phyloP scores from a whole-genome alignment of 1,140 invertebrate genomes.

The Papilio dardanus region DNA sequence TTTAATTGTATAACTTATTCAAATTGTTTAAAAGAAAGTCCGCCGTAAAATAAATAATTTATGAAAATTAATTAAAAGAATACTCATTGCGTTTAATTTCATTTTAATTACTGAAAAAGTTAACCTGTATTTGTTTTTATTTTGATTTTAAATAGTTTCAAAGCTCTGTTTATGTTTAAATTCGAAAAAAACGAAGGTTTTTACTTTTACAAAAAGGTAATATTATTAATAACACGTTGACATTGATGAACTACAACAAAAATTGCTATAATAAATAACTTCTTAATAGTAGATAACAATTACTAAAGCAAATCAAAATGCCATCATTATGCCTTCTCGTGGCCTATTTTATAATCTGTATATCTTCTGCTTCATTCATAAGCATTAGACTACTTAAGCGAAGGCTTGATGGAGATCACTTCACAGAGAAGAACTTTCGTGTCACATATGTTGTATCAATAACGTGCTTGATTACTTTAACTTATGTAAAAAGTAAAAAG shows the following conservation, averaged over 20 bases:
- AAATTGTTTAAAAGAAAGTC: conserved; percentile 6
- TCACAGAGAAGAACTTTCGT: not conserved
- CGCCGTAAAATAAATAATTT: not conserved
- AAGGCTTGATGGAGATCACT: not conserved
- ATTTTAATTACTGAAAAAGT: no score
- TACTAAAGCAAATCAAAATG: not conserved
- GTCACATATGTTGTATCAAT: not conserved
- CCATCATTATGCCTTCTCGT: not conserved
- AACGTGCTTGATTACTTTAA: no score
- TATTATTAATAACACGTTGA: no score
- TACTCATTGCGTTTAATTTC: not conserved
- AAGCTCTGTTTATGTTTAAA: no score
- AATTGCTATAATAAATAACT: not conserved
- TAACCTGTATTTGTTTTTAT: no score
- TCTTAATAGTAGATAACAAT: not conserved
- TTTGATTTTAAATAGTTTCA: no score
- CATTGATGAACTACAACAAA: no score
- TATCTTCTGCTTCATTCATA: not conserved
- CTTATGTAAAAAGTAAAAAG: no score
- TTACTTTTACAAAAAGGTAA: not conserved
- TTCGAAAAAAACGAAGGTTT: no score
- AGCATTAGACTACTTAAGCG: not conserved
- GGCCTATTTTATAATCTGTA: not conserved
- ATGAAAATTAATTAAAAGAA: conserved; percentile 4
- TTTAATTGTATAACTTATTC: conserved; percentile 16